phyloP scores from a whole-genome alignment of 2,113 vertebrate genomes.

The Ochotona curzoniae region DNA sequence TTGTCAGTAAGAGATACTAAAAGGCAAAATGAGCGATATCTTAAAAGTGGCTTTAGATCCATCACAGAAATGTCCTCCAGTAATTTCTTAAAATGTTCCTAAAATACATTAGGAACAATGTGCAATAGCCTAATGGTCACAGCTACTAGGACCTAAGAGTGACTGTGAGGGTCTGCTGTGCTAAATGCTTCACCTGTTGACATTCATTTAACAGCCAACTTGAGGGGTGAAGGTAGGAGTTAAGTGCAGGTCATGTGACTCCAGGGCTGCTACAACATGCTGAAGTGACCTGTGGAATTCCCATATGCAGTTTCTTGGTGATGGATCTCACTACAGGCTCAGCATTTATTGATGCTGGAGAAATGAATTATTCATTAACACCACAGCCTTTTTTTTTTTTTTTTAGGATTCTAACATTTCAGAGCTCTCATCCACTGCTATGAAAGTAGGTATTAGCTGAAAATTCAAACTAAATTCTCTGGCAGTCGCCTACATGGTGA shows the following conservation, averaged over 20 bases:
- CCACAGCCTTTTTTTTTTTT: not conserved
- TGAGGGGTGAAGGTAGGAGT: not conserved
- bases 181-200: not conserved
- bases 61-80: not conserved
- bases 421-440: not conserved
- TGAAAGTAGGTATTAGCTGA: not conserved
- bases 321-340: not conserved
- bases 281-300: not conserved
- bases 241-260: not conserved
- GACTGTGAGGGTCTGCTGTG: not conserved
- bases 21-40: conserved; percentile 25
- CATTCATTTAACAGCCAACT: not conserved
- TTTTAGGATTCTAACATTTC: not conserved
- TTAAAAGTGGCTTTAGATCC: not conserved
- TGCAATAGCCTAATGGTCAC: not conserved
- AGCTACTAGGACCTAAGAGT: not conserved
- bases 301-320: not conserved
- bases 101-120: not conserved
- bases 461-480: not conserved
- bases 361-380: not conserved
- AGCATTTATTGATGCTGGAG: not conserved
- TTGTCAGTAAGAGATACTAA: not conserved
- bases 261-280: not conserved
- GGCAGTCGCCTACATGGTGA: not conserved
- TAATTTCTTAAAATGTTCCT: conserved; percentile 1